Conservation (phyloP, 2,113 vertebrate species). For the Myocastor coypus region DNA sequence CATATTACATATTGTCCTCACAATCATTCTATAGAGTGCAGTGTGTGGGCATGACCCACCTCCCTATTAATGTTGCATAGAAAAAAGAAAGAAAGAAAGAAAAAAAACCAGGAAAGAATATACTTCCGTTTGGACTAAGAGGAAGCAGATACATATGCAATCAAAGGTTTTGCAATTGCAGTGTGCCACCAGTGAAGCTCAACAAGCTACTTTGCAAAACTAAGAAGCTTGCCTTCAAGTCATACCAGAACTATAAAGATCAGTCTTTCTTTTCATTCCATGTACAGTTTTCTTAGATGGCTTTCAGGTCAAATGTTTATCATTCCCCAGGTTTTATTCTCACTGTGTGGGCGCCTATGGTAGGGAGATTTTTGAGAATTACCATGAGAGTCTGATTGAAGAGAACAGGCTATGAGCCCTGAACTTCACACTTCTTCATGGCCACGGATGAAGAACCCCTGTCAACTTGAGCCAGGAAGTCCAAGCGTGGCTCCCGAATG, state of each 20-base stretch:
- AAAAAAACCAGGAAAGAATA: no score
- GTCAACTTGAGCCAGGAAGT: not conserved
- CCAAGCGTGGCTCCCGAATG: not conserved
- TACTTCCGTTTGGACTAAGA: no score
- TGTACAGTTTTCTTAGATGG: not conserved
- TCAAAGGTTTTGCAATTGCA: no score
- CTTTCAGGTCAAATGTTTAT: not conserved
- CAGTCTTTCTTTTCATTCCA: not conserved
- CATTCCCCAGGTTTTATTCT: not conserved
- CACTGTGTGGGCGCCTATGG: not conserved
- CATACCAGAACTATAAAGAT: not conserved
- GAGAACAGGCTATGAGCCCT: not conserved
- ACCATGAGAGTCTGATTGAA: not conserved
- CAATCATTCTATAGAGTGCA: no score
- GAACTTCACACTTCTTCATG: not conserved
- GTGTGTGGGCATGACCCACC: no score
- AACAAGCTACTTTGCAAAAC: no score
- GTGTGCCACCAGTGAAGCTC: no score
- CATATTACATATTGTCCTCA: no score
- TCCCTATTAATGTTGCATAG: no score
- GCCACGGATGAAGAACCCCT: not conserved
- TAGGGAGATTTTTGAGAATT: not conserved
- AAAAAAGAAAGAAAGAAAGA: no score
- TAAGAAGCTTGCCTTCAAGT: not conserved
- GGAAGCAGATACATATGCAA: no score